These are phyloP conservation scores for Amniataba percoides DNA, from an alignment of 2,797 vertebrate species.

Conservation along the genomic window DNA sequence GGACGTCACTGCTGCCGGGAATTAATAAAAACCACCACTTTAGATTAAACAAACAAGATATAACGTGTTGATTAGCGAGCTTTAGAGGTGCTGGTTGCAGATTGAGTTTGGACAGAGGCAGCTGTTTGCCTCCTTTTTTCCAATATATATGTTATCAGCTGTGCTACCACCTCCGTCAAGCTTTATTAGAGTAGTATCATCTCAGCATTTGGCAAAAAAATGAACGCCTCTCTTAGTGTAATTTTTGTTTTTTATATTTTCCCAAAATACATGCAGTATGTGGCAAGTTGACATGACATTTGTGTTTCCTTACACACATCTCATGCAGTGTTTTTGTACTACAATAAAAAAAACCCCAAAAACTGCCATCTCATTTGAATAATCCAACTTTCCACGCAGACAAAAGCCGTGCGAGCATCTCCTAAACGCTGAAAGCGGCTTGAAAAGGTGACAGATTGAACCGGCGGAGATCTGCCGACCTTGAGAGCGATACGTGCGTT, in stretches of 20 bases:
- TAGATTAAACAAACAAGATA: background rate
- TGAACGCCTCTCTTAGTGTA: background rate
- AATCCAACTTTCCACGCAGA: slow-evolving; percentile 46
- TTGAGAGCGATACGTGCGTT: slow-evolving; percentile 61
- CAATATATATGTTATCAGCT: background rate
- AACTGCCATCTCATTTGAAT: slow-evolving; percentile 29
- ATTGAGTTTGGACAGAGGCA: background rate
- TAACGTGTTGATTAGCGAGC: too few relatives aligned
- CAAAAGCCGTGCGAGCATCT: slow-evolving; percentile 15
- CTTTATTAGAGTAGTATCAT: background rate
- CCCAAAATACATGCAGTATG: background rate
- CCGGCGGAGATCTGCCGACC: slow-evolving; percentile 53
- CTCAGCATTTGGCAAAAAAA: background rate
- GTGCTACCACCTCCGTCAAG: background rate
- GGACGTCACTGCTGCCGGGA: background rate
- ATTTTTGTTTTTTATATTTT: background rate
- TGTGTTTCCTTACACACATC: slow-evolving; percentile 9
- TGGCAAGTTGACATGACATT: background rate
- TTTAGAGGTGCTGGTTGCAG: background rate
- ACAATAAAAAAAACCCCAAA: slow-evolving; percentile 20
- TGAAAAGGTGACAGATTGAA: slow-evolving; percentile 57
- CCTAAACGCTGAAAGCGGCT: slow-evolving; percentile 23
- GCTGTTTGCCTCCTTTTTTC: background rate
- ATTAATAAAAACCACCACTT: background rate
- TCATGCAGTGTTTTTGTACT: background rate